A percentile compares a stretch with the other conserved stretches of the same genome.
Evolutionary conservation across 2,113 vertebrate species (phyloP).

Genomic region (Columbina picui): DNA sequence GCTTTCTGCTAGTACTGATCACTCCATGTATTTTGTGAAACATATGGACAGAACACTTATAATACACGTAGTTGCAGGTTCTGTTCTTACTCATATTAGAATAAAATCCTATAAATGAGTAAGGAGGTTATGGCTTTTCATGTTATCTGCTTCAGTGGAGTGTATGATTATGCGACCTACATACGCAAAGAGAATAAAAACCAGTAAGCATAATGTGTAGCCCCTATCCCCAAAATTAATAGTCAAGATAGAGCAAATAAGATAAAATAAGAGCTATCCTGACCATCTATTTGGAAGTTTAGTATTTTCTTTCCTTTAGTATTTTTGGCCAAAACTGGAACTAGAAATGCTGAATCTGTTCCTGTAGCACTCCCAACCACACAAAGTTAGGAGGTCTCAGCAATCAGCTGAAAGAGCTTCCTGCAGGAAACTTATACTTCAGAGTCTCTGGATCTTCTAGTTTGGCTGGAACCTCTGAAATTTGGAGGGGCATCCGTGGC

Average conservation of each 20-base stretch:
- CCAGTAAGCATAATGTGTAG: background rate
- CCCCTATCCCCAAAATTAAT: background rate
- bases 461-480: background rate
- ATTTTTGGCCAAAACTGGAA: background rate
- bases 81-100: background rate
- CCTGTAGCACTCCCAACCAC: background rate
- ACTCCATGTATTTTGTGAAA: background rate
- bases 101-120: background rate
- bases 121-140: background rate
- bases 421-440: background rate
- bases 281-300: background rate
- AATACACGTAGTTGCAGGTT: background rate
- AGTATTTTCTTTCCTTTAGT: background rate
- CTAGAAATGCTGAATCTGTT: background rate
- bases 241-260: background rate
- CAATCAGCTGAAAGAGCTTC: background rate
- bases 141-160: background rate
- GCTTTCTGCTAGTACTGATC: background rate
- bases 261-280: background rate
- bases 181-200: background rate
- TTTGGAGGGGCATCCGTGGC: background rate
- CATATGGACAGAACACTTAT: rapidly evolving
- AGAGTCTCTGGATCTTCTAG: background rate
- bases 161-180: background rate
- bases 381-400: background rate